Evolutionary conservation across 2,113 vertebrate species (phyloP).

Genomic region (Triplophysa siluroides): DNA sequence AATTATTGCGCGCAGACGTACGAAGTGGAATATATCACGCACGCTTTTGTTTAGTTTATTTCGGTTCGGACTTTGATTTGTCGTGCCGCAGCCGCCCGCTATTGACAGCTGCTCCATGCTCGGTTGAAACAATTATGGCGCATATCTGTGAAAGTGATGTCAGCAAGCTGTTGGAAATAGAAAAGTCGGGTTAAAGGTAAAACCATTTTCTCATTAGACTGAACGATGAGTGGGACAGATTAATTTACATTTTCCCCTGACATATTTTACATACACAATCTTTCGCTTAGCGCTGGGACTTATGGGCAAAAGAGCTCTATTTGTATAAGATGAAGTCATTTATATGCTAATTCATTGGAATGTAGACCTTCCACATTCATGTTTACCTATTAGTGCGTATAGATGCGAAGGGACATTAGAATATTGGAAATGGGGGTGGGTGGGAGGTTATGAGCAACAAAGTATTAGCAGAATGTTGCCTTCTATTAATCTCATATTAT

Average conservation of each 20-base stretch:
- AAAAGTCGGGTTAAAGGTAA: slow-evolving; percentile 68
- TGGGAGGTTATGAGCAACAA: slow-evolving; percentile 65
- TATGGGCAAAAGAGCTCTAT: slow-evolving; percentile 79
- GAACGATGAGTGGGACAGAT: slow-evolving; percentile 78
- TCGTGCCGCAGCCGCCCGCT: not conserved
- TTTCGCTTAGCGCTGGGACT: slow-evolving; percentile 76
- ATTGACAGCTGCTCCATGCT: slow-evolving; percentile 43
- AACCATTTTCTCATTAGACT: slow-evolving; percentile 70
- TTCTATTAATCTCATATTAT: slow-evolving; percentile 72
- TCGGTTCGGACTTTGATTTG: not conserved
- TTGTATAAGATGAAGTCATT: slow-evolving; percentile 84
- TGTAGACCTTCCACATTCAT: slow-evolving; percentile 77
- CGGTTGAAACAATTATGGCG: slow-evolving; percentile 69
- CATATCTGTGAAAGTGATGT: slow-evolving; percentile 61
- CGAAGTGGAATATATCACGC: not conserved
- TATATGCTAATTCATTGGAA: slow-evolving; percentile 85
- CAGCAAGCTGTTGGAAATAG: slow-evolving; percentile 66
- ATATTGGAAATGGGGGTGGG: slow-evolving; percentile 65
- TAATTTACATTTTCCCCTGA: slow-evolving; percentile 78
- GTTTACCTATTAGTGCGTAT: slow-evolving; percentile 82
- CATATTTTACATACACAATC: slow-evolving; percentile 81
- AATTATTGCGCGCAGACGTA: slow-evolving; percentile 18
- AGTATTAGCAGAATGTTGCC: slow-evolving; percentile 73
- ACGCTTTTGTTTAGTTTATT: slow-evolving; percentile 27
- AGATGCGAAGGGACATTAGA: slow-evolving; percentile 75